Percentiles rank a stretch among this genome's conserved stretches.
Evolutionary conservation across 1,140 invertebrate species (phyloP).

Genomic region (Drosophila tristis): DNA sequence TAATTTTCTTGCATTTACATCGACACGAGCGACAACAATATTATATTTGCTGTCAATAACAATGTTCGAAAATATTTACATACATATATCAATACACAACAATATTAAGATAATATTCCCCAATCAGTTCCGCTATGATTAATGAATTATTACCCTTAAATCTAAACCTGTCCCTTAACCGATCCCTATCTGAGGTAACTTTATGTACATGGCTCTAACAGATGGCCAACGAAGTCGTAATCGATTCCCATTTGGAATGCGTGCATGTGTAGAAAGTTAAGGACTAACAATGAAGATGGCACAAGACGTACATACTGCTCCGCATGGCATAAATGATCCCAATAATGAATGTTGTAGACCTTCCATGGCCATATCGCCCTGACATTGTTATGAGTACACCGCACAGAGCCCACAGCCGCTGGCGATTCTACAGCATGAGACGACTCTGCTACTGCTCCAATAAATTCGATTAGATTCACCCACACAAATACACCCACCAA

Average conservation of each 20-base stretch:
- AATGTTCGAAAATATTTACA: neutral
- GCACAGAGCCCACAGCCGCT: constrained; percentile 15
- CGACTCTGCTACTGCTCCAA: constrained; percentile 55
- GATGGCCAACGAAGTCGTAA: constrained; percentile 25
- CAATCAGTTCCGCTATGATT: no score
- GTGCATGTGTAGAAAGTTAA: constrained; percentile 16
- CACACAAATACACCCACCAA: constrained; percentile 27
- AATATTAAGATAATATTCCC: no score
- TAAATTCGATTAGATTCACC: constrained; percentile 77
- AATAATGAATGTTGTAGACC: constrained; percentile 52
- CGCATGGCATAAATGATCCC: constrained; percentile 47
- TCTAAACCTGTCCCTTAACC: neutral
- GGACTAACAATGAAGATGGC: constrained; percentile 10
- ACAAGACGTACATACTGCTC: neutral
- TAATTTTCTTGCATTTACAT: constrained; percentile 20
- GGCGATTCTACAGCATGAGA: constrained; percentile 26
- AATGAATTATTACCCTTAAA: no score
- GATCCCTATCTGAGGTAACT: neutral
- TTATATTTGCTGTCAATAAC: no score
- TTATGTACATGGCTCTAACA: neutral
- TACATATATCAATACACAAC: neutral
- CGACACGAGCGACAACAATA: no score
- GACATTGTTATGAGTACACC: constrained; percentile 34
- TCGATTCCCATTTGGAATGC: constrained; percentile 25
- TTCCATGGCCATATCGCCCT: constrained; percentile 38